Conservation (phyloP, 2,888 invertebrate species). For the Lochmaea capreae region DNA sequence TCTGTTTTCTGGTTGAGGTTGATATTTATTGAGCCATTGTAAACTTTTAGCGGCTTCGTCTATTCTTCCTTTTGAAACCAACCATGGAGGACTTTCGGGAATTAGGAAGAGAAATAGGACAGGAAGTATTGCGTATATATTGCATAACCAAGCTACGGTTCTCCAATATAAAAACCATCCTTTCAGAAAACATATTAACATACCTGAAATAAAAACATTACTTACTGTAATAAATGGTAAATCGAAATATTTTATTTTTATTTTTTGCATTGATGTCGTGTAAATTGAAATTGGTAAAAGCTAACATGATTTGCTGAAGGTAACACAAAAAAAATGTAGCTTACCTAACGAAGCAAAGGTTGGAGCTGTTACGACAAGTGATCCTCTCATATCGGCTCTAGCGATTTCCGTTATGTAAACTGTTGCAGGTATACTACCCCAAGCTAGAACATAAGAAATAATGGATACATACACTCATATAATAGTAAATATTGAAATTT, state of each 20-base stretch:
- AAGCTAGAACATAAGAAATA: slow-evolving; percentile 56
- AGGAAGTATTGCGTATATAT: slow-evolving; percentile 68
- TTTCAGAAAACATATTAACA: slow-evolving; percentile 70
- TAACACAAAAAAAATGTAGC: slow-evolving; percentile 25
- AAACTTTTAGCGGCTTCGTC: slow-evolving; percentile 69
- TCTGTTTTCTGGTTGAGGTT: slow-evolving; percentile 65
- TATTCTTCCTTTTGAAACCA: slow-evolving; percentile 69
- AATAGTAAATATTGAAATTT: not conserved
- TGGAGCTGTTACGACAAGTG: slow-evolving; percentile 70
- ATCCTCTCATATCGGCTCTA: slow-evolving; percentile 71
- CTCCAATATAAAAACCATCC: slow-evolving; percentile 71
- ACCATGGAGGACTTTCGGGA: slow-evolving; percentile 73
- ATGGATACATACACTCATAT: not conserved
- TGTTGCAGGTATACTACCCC: slow-evolving; percentile 72
- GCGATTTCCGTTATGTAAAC: slow-evolving; percentile 74
- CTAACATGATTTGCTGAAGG: too few species aligned
- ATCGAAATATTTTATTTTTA: not conserved
- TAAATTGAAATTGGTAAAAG: too few species aligned
- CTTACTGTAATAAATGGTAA: not conserved
- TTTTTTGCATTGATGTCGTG: too few species aligned
- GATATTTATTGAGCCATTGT: slow-evolving; percentile 66
- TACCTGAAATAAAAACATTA: slow-evolving; percentile 59
- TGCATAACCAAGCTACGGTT: slow-evolving; percentile 69
- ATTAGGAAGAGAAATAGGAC: slow-evolving; percentile 67
- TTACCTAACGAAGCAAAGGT: slow-evolving; percentile 71